These are phyloP conservation scores for Scomberomorus guttatus DNA, from an alignment of 2,797 vertebrate genomes.

Conservation along the genomic window DNA sequence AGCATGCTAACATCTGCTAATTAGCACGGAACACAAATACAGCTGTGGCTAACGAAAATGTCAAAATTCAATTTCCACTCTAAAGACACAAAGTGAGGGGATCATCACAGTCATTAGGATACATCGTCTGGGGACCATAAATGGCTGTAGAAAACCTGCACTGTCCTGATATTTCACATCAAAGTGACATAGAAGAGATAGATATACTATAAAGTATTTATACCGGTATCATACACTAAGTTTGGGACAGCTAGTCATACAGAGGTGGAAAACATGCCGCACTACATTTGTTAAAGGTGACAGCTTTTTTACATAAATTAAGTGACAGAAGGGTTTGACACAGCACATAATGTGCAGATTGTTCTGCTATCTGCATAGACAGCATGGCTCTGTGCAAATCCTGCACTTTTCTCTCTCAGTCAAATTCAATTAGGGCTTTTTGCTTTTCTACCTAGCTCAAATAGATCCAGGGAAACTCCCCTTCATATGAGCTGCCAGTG, in stretches of 20 bases:
- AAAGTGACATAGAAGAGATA: not conserved
- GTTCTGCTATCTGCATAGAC: slow-evolving; percentile 48
- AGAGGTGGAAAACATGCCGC: not conserved
- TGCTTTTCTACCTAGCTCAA: slow-evolving; percentile 67
- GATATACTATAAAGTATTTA: not conserved
- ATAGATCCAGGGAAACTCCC: slow-evolving; percentile 76
- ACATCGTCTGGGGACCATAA: not conserved
- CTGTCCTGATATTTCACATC: not conserved
- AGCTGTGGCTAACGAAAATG: not conserved
- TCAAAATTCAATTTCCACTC: not conserved
- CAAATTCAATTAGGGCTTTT: slow-evolving; percentile 74
- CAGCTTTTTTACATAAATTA: not conserved
- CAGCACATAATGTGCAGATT: slow-evolving; percentile 29
- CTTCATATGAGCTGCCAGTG: slow-evolving; percentile 76
- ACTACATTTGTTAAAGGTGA: too few relatives aligned
- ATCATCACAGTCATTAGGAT: not conserved
- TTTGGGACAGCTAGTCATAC: not conserved
- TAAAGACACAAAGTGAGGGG: not conserved
- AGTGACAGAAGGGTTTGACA: slow-evolving; percentile 29
- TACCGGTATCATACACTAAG: not conserved
- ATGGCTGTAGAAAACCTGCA: not conserved
- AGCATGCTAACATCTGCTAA: not conserved
- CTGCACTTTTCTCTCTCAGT: slow-evolving; percentile 52
- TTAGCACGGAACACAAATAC: slow-evolving; percentile 9
- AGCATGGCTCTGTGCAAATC: slow-evolving; percentile 32